A percentile compares a stretch with the other conserved stretches of the same genome.
Evolutionary conservation across 2,797 vertebrate species (phyloP).

Genomic region (Esox lucius): DNA sequence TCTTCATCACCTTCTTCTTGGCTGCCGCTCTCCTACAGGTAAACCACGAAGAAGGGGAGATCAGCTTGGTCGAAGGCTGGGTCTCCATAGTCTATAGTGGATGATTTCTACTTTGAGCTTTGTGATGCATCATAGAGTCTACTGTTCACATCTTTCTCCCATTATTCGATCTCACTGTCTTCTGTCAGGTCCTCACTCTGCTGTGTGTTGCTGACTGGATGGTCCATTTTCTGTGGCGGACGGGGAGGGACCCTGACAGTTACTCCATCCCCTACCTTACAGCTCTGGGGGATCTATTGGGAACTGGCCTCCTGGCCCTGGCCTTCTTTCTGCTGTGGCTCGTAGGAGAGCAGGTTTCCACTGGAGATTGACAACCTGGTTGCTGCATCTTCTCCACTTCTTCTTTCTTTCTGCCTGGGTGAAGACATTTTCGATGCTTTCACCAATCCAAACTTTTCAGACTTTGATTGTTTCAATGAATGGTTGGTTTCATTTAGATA

Average conservation of each 20-base stretch:
- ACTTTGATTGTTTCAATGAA: too few species aligned
- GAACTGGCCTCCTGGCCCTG: slow-evolving; percentile 86
- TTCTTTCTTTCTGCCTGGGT: background rate
- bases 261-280: slow-evolving; percentile 96
- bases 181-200: slow-evolving; percentile 81
- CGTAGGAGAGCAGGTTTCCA: slow-evolving; percentile 79
- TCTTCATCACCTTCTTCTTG: slow-evolving; percentile 84
- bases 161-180: background rate
- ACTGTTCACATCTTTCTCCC: background rate
- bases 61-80: too few species aligned
- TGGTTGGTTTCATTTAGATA: too few species aligned
- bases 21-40: slow-evolving; percentile 89
- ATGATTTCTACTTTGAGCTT: background rate
- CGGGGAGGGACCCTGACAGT: slow-evolving; percentile 90
- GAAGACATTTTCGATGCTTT: background rate
- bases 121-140: background rate
- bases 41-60: slow-evolving; percentile 22
- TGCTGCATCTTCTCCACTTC: background rate
- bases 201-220: slow-evolving; percentile 89
- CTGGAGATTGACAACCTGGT: slow-evolving; percentile 24
- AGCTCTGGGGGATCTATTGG: slow-evolving; percentile 90
- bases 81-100: too few species aligned
- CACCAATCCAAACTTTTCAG: too few species aligned
- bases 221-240: slow-evolving; percentile 91
- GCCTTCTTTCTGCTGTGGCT: slow-evolving; percentile 87